Conservation (phyloP, 2,113 vertebrate genomes). For the Leptobrachium leishanense region DNA sequence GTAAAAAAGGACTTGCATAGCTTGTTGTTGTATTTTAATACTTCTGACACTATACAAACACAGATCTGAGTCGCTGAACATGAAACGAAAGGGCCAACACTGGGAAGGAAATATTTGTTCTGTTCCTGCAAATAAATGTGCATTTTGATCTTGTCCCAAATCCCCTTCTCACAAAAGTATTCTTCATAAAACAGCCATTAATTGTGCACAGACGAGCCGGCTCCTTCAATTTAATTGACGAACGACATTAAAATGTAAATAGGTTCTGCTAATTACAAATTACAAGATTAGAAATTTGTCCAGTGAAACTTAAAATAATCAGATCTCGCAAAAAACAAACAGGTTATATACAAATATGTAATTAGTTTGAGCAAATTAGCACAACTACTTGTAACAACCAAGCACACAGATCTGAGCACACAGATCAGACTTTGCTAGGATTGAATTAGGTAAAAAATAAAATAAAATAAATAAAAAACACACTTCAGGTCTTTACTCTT, state of each 20-base stretch:
- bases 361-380: not conserved
- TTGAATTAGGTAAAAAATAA: no score
- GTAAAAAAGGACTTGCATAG: slow-evolving; percentile 19
- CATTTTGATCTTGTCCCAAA: not conserved
- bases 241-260: not conserved
- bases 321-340: not conserved
- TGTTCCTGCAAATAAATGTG: slow-evolving; percentile 19
- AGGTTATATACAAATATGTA: not conserved
- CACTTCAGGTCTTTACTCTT: no score
- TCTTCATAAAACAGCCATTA: not conserved
- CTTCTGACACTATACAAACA: slow-evolving; percentile 40
- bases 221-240: not conserved
- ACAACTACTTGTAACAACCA: not conserved
- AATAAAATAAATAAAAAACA: no score
- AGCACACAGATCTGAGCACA: no score
- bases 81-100: slow-evolving; percentile 20
- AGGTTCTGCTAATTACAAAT: not conserved
- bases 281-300: not conserved
- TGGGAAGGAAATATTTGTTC: slow-evolving; percentile 36
- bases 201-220: not conserved
- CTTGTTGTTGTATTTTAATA: slow-evolving; percentile 46
- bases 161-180: not conserved
- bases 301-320: not conserved
- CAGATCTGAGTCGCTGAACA: slow-evolving; percentile 32
- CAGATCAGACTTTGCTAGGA: no score